Evolutionary conservation across 2,888 invertebrate genomes (phyloP).

Genomic region (Cosmia pyralina): DNA sequence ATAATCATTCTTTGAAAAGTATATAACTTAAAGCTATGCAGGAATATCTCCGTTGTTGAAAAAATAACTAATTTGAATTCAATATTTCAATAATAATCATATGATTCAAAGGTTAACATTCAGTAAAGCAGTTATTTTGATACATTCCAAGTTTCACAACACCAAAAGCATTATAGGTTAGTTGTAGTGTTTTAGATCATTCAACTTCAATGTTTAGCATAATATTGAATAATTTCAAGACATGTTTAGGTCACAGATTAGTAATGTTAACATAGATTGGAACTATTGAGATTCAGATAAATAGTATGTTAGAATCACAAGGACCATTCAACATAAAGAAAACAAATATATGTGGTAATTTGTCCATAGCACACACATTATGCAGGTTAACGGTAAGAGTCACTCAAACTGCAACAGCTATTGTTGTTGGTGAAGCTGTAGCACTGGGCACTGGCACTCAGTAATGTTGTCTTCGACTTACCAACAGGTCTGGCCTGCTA

Average conservation of each 20-base stretch:
- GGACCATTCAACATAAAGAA: slow-evolving; percentile 89
- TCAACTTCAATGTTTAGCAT: slow-evolving; percentile 36
- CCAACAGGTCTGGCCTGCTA: slow-evolving; percentile 93
- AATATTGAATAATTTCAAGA: slow-evolving; percentile 50
- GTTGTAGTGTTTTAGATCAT: slow-evolving; percentile 54
- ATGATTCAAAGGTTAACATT: slow-evolving; percentile 46
- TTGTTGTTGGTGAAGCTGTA: slow-evolving; percentile 84
- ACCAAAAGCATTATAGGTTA: slow-evolving; percentile 64
- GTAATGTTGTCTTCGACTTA: slow-evolving; percentile 89
- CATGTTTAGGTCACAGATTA: slow-evolving; percentile 62
- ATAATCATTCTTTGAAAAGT: slow-evolving; percentile 4
- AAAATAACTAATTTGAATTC: slow-evolving; percentile 32
- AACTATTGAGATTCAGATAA: slow-evolving; percentile 64
- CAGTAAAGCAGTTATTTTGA: slow-evolving; percentile 56
- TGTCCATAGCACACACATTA: slow-evolving; percentile 89
- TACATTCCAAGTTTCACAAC: slow-evolving; percentile 55
- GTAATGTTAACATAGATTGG: slow-evolving; percentile 69
- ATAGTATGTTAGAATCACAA: slow-evolving; percentile 88
- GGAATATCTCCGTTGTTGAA: background rate
- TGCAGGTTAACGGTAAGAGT: slow-evolving; percentile 85
- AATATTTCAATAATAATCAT: slow-evolving; percentile 39
- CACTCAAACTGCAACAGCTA: slow-evolving; percentile 86
- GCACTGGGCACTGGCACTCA: slow-evolving; percentile 82
- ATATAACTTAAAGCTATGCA: slow-evolving; percentile 14
- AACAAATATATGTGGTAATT: slow-evolving; percentile 77